Percentiles rank a stretch among this genome's conserved stretches.
These are phyloP conservation scores for Parapsyche elsis DNA, from an alignment of 1,140 invertebrate genomes.

Conservation along the genomic window DNA sequence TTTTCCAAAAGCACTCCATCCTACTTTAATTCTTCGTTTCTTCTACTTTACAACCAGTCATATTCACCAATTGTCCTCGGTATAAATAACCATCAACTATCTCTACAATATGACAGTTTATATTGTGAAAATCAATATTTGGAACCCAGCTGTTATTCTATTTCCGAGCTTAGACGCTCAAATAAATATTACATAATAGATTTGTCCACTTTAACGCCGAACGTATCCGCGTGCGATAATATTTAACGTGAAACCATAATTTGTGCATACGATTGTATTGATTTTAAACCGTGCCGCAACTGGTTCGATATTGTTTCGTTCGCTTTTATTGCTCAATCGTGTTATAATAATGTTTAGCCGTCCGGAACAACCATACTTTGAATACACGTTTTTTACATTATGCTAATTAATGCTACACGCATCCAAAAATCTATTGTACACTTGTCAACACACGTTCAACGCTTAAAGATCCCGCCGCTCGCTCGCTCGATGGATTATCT, in stretches of 20 bases:
- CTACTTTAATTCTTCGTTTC: too few relatives aligned
- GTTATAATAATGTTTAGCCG: slow-evolving; percentile 43
- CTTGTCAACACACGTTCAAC: slow-evolving; percentile 38
- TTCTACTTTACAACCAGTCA: too few relatives aligned
- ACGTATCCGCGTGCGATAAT: too few relatives aligned
- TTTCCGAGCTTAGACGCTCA: too few relatives aligned
- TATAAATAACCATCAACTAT: too few relatives aligned
- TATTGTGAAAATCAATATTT: too few relatives aligned
- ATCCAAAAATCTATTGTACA: slow-evolving; percentile 33
- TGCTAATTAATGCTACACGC: slow-evolving; percentile 44
- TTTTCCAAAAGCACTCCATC: too few relatives aligned
- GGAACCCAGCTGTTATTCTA: too few relatives aligned
- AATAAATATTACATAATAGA: too few relatives aligned
- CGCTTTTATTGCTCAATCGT: slow-evolving; percentile 25
- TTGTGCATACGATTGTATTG: neutral
- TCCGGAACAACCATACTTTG: slow-evolving; percentile 35
- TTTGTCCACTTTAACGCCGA: too few relatives aligned
- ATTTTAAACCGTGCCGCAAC: neutral
- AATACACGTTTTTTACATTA: slow-evolving; percentile 52
- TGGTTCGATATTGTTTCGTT: slow-evolving; percentile 24
- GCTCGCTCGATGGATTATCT: neutral
- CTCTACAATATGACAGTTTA: too few relatives aligned
- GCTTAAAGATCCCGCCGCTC: neutral
- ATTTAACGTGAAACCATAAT: neutral
- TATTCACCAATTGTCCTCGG: too few relatives aligned